A percentile compares a stretch with the other conserved stretches of the same genome.
These are phyloP conservation scores for Damaliscus lunatus DNA, from an alignment of 2,113 vertebrate species.

Conservation along the genomic window DNA sequence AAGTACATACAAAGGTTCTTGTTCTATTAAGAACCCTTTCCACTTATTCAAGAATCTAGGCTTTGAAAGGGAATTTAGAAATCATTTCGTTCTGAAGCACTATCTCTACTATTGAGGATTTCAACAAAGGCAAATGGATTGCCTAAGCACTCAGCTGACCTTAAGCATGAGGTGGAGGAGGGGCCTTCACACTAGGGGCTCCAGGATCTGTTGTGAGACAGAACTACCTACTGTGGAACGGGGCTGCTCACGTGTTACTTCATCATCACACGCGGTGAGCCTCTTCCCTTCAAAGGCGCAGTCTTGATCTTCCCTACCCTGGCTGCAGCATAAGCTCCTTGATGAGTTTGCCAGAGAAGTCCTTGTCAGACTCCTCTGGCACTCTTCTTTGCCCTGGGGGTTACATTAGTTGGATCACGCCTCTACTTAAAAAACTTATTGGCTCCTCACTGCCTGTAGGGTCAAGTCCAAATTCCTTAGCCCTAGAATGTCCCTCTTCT, in stretches of 20 bases:
- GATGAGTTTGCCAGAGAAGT: neutral
- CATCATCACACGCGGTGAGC: neutral
- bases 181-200: neutral
- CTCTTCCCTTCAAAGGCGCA: neutral
- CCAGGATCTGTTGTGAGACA: neutral
- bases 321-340: neutral
- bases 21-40: neutral
- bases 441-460: neutral
- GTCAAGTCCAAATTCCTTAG: neutral
- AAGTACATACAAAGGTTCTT: neutral
- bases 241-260: neutral
- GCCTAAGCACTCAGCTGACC: neutral
- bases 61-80: neutral
- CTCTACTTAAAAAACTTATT: neutral
- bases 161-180: neutral
- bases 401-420: too few relatives aligned
- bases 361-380: too few relatives aligned
- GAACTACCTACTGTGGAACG: neutral
- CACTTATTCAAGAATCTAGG: neutral
- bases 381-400: neutral
- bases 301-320: neutral
- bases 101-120: neutral
- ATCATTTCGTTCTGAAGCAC: neutral
- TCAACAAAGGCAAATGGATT: neutral
- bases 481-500: neutral